Percentiles rank a stretch among this genome's conserved stretches.
These are phyloP conservation scores for Zonotrichia leucophrys DNA, from an alignment of 2,113 vertebrate species.

Conservation along the genomic window DNA sequence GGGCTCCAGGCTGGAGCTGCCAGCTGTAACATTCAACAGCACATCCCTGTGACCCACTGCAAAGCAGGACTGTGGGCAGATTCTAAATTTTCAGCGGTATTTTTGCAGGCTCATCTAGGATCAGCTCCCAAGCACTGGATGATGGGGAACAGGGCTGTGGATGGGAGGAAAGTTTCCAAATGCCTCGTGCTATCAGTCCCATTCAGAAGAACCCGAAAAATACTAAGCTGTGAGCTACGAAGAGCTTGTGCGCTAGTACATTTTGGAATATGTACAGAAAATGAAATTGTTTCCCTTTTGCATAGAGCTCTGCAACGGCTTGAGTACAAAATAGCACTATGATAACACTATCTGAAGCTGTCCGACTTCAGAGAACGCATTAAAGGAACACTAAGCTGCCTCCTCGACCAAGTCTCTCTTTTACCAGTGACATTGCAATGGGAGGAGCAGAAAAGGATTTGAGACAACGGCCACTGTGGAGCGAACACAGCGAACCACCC, in stretches of 20 bases:
- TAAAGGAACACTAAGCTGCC: background rate
- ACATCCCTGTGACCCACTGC: background rate
- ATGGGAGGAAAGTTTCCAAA: background rate
- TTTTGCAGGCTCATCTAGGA: background rate
- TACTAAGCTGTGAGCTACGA: background rate
- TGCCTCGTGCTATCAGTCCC: background rate
- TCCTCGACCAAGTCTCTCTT: background rate
- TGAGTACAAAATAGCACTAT: background rate
- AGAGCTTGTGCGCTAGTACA: background rate
- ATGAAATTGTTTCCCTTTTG: background rate
- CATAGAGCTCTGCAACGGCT: background rate
- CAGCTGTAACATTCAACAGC: background rate
- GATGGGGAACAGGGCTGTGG: rapidly evolving
- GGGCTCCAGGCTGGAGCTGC: background rate
- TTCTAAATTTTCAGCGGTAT: background rate
- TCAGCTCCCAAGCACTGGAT: background rate
- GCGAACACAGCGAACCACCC: background rate
- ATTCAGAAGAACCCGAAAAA: background rate
- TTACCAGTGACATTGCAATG: background rate
- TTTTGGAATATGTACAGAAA: background rate
- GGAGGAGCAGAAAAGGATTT: background rate
- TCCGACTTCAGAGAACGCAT: background rate
- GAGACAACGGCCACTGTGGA: background rate
- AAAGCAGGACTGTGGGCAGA: background rate
- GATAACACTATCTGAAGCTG: background rate